Conservation (phyloP, 1,140 invertebrate species). For the Zaprionus lachaisei region DNA sequence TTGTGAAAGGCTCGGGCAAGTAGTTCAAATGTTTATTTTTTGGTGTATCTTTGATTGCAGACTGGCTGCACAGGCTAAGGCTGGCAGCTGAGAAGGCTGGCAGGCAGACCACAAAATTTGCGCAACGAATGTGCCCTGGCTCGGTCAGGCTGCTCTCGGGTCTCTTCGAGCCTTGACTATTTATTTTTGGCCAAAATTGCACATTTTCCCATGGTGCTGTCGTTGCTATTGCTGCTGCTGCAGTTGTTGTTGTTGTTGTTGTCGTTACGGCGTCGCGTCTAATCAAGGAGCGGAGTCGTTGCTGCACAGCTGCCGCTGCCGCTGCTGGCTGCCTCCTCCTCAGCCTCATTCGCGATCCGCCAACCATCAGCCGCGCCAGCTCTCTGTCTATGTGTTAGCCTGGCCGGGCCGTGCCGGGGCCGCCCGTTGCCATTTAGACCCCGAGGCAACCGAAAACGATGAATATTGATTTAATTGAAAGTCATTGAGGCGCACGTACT, state of each 20-base stretch:
- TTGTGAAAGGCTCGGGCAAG: conserved; percentile 79
- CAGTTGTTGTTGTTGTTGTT: conserved; percentile 42
- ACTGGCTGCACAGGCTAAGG: conserved; percentile 32
- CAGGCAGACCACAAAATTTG: conserved; percentile 59
- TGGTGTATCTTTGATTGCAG: conserved; percentile 78
- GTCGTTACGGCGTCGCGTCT: conserved; percentile 71
- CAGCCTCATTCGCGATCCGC: neutral
- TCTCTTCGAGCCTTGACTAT: conserved; percentile 69
- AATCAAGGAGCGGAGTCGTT: conserved; percentile 78
- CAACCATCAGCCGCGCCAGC: neutral
- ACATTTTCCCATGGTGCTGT: conserved; percentile 74
- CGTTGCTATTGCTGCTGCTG: conserved; percentile 45
- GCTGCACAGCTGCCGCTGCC: conserved; percentile 35
- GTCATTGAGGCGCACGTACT: conserved; percentile 80
- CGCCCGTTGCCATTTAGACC: conserved; percentile 75
- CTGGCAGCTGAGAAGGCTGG: neutral
- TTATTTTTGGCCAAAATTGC: conserved; percentile 83
- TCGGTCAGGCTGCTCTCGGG: conserved; percentile 65
- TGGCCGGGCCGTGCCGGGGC: conserved; percentile 49
- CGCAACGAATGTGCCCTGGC: conserved; percentile 75
- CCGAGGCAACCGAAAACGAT: conserved; percentile 75
- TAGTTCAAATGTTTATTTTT: conserved; percentile 82
- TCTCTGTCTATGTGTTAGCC: conserved; percentile 28
- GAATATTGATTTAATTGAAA: conserved; percentile 84
- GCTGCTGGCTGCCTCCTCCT: conserved; percentile 20